Evolutionary conservation across 92 coral and sea anemone species (phyloP), one percentile per base, ranked within the genome.

Genomic region (Parazoanthus atlanticus): DNA sequence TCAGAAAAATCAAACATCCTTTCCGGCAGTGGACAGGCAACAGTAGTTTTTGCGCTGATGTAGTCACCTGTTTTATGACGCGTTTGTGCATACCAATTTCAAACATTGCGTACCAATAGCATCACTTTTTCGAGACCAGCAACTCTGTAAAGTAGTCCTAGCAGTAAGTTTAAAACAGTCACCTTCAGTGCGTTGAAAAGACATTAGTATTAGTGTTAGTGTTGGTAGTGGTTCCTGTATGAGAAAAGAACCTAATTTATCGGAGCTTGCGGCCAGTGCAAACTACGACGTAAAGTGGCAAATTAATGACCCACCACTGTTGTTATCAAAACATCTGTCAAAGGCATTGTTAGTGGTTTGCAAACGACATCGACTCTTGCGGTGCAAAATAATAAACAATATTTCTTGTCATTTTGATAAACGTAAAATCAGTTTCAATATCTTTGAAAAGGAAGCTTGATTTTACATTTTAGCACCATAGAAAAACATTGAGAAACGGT

Each of bases 311-410:
- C 70, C 29, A 17, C 25, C 28, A 36, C 4, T 36, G 26, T 28
- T 56, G 84, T 56, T 56, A 30, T 49, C 41, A 80, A 17, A 80
- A 80, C 30, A 58, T 34, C 72, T 80, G 67, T 40, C 54, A 28
- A 79, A 79, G 26, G 69, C 83, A 21, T 79, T 79, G 84, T 31
- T 47, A 30, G 84, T 34, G 84, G 84, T 80, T 58, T 80, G 12
- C 84, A 80, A 10, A 30, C 29, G 28, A 56, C 72, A 52, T 11
- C 28, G 8, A 32, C 84, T 56, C 84, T 56, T 56, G 67, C 71
- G 21, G 67, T 30, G 29, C 9, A 80, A 17, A 23, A 32, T 17
- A 56, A 52, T 52, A 15, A 80, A 54, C 23, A 29, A 15, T 17
- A 56, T n/a, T 7, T 26, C 34, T 32, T 16, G 43, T 30, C 84